Evolutionary conservation across 2,888 invertebrate genomes (phyloP).

Genomic region (Ecliptopera silaceata): DNA sequence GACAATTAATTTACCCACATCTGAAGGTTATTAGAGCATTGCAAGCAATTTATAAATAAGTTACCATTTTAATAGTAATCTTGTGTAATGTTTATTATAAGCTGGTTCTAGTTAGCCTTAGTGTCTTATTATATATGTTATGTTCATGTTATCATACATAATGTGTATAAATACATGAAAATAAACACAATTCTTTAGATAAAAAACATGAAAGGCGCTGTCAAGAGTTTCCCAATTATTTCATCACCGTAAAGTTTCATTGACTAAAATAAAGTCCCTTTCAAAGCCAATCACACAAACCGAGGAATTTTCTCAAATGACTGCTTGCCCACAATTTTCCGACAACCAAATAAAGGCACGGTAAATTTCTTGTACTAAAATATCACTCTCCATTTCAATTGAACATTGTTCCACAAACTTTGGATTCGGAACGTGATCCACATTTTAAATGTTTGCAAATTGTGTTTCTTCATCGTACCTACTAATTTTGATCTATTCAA

Average conservation of each 20-base stretch:
- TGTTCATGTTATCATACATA: no score
- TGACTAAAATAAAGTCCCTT: conserved; percentile 23
- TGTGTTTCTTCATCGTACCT: conserved; percentile 31
- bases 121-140: no score
- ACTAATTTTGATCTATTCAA: conserved; percentile 30
- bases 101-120: no score
- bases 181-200: neutral
- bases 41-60: neutral
- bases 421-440: conserved; percentile 55
- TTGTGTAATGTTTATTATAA: no score
- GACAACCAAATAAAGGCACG: conserved; percentile 37
- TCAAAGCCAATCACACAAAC: conserved; percentile 27
- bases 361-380: conserved; percentile 37
- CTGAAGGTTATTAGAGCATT: neutral
- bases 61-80: no score
- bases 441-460: conserved; percentile 32
- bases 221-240: conserved; percentile 17
- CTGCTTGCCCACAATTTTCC: conserved; percentile 19
- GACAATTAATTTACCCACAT: neutral
- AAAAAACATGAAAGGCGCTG: conserved; percentile 17
- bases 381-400: conserved; percentile 45
- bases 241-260: conserved; percentile 21
- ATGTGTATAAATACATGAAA: no score
- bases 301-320: conserved; percentile 15
- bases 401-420: conserved; percentile 47